Conservation (phyloP, 2,797 vertebrate genomes). For the Halcyon badia region DNA sequence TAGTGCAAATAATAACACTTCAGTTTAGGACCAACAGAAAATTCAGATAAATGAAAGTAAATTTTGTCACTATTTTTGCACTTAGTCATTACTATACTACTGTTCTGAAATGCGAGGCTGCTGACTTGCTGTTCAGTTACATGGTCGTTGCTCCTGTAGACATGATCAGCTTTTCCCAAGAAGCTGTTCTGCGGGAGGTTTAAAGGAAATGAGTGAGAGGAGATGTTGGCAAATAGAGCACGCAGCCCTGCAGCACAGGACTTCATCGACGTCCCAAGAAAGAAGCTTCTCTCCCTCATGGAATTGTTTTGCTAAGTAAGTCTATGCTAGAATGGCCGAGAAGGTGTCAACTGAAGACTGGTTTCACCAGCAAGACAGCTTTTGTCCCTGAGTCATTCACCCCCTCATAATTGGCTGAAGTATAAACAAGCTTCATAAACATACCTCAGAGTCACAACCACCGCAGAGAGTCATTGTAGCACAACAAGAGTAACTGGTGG, state of each 20-base stretch:
- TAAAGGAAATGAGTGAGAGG: not conserved
- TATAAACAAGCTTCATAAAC: slow-evolving; percentile 22
- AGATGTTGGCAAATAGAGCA: not conserved
- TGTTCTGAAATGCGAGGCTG: not conserved
- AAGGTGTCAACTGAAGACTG: not conserved
- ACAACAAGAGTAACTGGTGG: not conserved
- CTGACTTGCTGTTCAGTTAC: not conserved
- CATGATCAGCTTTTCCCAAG: not conserved
- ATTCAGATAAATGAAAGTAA: not conserved
- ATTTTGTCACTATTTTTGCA: not conserved
- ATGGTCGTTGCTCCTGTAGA: not conserved
- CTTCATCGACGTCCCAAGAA: not conserved
- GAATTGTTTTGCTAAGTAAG: not conserved
- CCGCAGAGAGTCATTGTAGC: not conserved
- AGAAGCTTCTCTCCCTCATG: not conserved
- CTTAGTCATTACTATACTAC: not conserved
- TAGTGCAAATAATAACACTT: not conserved
- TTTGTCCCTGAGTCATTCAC: not conserved
- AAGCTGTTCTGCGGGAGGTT: not conserved
- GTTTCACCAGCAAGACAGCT: not conserved
- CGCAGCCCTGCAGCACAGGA: not conserved
- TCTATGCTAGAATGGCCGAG: not conserved
- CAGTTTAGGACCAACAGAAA: not conserved
- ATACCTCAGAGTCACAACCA: not conserved
- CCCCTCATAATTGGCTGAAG: not conserved